Base-by-base conservation (phyloP, 2,797 vertebrate genomes). In the Poeciliopsis infans region DNA sequence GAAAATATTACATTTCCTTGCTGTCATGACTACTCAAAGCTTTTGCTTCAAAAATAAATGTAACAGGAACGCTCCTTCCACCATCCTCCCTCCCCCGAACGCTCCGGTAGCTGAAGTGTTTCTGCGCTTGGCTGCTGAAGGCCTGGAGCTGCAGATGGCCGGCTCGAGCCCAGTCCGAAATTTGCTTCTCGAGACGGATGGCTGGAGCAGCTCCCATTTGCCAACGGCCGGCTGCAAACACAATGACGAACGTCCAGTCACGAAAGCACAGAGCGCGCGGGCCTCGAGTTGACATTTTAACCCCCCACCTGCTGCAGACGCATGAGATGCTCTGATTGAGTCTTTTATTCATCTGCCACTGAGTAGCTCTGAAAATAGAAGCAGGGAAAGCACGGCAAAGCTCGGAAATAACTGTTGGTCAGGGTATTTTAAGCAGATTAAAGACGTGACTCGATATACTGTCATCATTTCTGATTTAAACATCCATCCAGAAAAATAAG, bases 141-240 rank as follows among this genome's bases (percentile, higher is more conserved):
- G 91, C 91, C 90, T 87, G 86, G 90, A 85, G 92, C 91, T 94
- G 94, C 95, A 96, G 95, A 95, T 95, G 95, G 95, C 89, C 85
- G 85, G 78, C 89, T 85, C 80, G 78, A 84, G 92, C 93, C 93
- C 94, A 94, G 93, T 93, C 92, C 92, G 90, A 84, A 93, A 94
- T 91, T 80, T 88, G 90, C 92, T 89, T 91, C 90, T 93, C 93
- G 94, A 95, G 94, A 95, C 92, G 94, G 94, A 95, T 90, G 94
- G 81, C 93, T 94, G 94, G 93, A 93, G 85, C 84, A 85, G 91
- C 91, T 95, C 92, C 92, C 87, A 79, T 88, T 93, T 91, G 87
- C 87, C 87, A 85, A 89, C 91, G 86, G 88, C 93, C 92, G 91
- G 92, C 93, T 93, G 93, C 93, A 95, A 93, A 91, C 92, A 92